phyloP scores from a whole-genome alignment of 2,888 invertebrate genomes.

The Machimus atricapillus region DNA sequence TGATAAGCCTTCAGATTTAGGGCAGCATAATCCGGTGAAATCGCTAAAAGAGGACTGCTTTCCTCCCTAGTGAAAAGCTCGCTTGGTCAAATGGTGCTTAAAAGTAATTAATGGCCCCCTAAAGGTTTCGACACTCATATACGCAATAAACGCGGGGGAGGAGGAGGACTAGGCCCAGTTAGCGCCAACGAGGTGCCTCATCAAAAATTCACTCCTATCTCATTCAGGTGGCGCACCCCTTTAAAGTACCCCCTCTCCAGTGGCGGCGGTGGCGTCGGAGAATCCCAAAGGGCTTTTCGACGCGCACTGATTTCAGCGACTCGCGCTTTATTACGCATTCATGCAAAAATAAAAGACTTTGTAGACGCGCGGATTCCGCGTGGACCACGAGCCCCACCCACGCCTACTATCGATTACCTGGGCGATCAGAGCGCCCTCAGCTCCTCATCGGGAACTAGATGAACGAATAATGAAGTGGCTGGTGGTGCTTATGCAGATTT shows the following conservation, averaged over 20 bases:
- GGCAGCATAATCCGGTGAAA: not conserved
- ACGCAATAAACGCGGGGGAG: not conserved
- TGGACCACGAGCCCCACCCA: not conserved
- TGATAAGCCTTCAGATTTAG: not conserved
- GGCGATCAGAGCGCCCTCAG: not conserved
- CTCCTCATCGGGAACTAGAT: not conserved
- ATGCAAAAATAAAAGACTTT: not conserved
- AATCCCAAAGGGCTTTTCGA: not conserved
- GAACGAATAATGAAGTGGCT: not conserved
- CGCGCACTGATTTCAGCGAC: not conserved
- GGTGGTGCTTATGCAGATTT: not conserved
- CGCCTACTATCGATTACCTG: not conserved
- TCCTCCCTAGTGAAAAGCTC: not conserved
- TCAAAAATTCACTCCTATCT: not conserved
- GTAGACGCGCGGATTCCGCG: not conserved
- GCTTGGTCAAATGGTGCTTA: not conserved
- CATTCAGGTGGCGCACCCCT: not conserved
- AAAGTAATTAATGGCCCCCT: not conserved
- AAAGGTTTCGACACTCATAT: not conserved
- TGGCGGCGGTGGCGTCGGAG: not conserved
- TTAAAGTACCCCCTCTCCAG: not conserved
- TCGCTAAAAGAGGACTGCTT: not conserved
- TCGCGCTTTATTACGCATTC: not conserved
- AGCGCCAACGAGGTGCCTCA: not conserved
- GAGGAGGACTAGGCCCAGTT: not conserved